Evolutionary conservation across 2,797 vertebrate genomes (phyloP).

Genomic region (Arrhamphus sclerolepis): DNA sequence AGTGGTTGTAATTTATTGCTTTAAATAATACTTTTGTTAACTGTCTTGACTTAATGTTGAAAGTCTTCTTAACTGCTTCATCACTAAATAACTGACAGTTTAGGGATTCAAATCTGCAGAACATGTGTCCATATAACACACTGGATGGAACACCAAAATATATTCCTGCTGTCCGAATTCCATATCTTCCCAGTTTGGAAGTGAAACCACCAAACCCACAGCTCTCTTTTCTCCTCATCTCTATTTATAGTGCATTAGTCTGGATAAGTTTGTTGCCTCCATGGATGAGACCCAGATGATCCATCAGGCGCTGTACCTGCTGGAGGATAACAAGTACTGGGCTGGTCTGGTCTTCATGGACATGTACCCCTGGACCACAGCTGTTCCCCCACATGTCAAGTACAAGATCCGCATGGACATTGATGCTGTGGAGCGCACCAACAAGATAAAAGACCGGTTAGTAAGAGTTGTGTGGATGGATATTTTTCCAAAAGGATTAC

Average conservation of each 20-base stretch:
- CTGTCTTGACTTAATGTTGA: background rate
- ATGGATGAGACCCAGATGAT: conserved; percentile 87
- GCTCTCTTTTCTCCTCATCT: background rate
- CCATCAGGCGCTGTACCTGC: conserved; percentile 83
- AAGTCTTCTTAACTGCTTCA: background rate
- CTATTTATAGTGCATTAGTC: conserved; percentile 85
- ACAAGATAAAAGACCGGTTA: conserved; percentile 96
- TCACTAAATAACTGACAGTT: background rate
- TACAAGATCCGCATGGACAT: conserved; percentile 98
- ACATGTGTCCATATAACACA: background rate
- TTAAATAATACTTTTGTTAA: background rate
- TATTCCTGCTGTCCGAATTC: background rate
- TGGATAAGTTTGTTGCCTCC: conserved; percentile 93
- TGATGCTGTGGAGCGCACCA: conserved; percentile 92
- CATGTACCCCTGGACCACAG: conserved; percentile 81
- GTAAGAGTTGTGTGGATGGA: conserved; percentile 55
- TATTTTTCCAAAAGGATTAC: no score
- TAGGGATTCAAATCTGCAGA: background rate
- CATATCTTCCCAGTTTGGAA: background rate
- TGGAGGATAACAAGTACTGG: conserved; percentile 94
- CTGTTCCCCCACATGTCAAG: conserved; percentile 85
- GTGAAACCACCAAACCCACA: background rate
- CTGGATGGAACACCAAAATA: background rate
- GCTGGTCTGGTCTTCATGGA: conserved; percentile 90
- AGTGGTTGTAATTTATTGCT: no score